These are phyloP conservation scores for Drosophila austrosaltans DNA, from an alignment of 2,888 invertebrate species.

Conservation along the genomic window DNA sequence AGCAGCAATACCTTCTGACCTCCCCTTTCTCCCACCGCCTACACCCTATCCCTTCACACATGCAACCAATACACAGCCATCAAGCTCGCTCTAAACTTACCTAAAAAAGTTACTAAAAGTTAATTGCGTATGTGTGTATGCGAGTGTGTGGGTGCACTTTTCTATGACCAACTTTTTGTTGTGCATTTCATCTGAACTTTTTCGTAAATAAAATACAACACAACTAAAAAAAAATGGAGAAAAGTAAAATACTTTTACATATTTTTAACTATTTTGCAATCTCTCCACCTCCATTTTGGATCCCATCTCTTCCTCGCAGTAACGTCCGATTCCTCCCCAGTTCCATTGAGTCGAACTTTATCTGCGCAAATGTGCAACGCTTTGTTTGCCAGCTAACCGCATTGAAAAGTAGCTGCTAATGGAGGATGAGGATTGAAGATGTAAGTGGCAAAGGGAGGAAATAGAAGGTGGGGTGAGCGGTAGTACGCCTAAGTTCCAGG, in stretches of 20 bases:
- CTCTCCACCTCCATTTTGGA: background rate
- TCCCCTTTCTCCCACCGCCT: background rate
- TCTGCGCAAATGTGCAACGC: slow-evolving; percentile 78
- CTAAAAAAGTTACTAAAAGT: slow-evolving; percentile 64
- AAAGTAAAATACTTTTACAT: slow-evolving; percentile 73
- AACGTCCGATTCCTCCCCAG: slow-evolving; percentile 13
- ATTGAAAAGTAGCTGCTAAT: slow-evolving; percentile 80
- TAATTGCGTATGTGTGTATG: slow-evolving; percentile 56
- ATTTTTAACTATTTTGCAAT: slow-evolving; percentile 67
- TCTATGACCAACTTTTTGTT: slow-evolving; percentile 71
- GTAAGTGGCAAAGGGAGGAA: slow-evolving; percentile 26
- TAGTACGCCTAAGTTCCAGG: slow-evolving; percentile 57
- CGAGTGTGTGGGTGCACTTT: slow-evolving; percentile 53
- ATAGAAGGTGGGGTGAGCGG: slow-evolving; percentile 17
- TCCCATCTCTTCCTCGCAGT: slow-evolving; percentile 8
- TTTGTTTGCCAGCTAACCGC: slow-evolving; percentile 77
- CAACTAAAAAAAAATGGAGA: slow-evolving; percentile 32
- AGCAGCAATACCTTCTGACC: slow-evolving; percentile 35
- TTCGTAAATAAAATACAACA: slow-evolving; percentile 65
- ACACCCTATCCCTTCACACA: slow-evolving; percentile 35
- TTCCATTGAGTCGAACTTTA: slow-evolving; percentile 69
- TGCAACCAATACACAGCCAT: slow-evolving; percentile 35
- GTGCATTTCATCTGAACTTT: slow-evolving; percentile 73
- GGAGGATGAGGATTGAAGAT: slow-evolving; percentile 63
- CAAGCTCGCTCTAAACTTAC: slow-evolving; percentile 69